Evolutionary conservation across 2,797 vertebrate genomes (phyloP), one percentile per base, ranked within the genome.

Genomic region (Gila robusta): DNA sequence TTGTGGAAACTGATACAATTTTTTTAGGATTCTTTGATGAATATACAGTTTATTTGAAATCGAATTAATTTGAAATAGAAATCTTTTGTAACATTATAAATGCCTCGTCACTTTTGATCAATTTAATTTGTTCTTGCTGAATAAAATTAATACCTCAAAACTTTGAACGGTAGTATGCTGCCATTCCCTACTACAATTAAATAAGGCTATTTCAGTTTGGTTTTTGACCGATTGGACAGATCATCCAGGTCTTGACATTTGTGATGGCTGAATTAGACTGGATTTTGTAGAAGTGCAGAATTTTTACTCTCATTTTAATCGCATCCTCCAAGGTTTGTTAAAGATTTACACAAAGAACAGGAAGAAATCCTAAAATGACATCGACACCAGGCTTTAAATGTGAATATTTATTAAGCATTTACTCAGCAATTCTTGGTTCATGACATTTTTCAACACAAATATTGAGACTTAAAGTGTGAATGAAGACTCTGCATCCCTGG

Each of bases 381-480:
- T 52, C 12, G 4, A 4, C 12, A 52, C 32, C 47, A 32, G 2
- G 16, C 79, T 82, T 32, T 73, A 83, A 64, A 83, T 59, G 3
- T 35, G 41, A 32, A 62, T 56, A 44, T 82, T 23, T 82, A 74
- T 23, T 56, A 56, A 74, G 35, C 7, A 26, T 67, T 67, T 23
- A 28, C 66, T 52, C 0, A 19, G 26, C 2, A 1, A 28, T 17
- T 66, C 0, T 64, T 47, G 32, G 39, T 64, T 66, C 5, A 12
- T 84, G 72, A 26, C 16, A 39, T 67, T 67, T 59, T 52, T 66
- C 52, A 76, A 77, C 21, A 52, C 62, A 84, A 84, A 77, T 84
- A 77, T 77, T 76, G 73, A 66, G 71, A 77, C 69, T 77, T 26
- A 49, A 64, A 77, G 35, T 77, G 44, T 77, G 62, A 84, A 83